phyloP scores from a whole-genome alignment of 2,797 vertebrate genomes.

The Tiaroga cobitis region DNA sequence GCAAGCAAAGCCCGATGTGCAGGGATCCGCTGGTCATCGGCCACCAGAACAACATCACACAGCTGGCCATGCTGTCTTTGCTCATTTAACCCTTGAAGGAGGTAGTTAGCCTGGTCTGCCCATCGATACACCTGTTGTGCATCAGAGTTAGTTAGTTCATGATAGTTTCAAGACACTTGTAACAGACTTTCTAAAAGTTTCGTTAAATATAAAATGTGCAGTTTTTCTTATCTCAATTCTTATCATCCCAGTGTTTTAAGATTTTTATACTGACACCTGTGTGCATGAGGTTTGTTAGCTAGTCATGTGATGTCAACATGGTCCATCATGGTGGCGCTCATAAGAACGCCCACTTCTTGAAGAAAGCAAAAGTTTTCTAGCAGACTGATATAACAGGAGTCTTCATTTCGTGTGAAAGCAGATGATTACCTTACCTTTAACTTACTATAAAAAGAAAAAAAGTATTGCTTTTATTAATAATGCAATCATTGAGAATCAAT shows the following conservation, averaged over 20 bases:
- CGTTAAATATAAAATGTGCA: neutral
- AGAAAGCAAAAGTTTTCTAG: neutral
- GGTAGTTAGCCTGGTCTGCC: constrained; percentile 78
- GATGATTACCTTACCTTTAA: neutral
- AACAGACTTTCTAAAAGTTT: neutral
- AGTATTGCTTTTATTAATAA: neutral
- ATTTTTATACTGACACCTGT: neutral
- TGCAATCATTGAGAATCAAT: neutral
- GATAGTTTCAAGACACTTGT: neutral
- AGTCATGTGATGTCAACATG: neutral
- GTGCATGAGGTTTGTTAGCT: neutral
- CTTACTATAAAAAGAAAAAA: neutral
- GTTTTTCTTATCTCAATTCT: neutral
- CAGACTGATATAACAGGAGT: neutral
- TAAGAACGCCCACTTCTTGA: neutral
- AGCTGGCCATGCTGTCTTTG: constrained; percentile 86
- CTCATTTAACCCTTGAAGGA: constrained; percentile 88
- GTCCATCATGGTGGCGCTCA: neutral
- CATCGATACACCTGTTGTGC: constrained; percentile 83
- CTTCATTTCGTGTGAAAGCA: neutral
- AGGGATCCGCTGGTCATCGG: constrained; percentile 80
- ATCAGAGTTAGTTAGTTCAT: neutral
- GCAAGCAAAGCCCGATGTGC: constrained; percentile 92
- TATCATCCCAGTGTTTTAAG: neutral
- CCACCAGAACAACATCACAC: constrained; percentile 91